Evolutionary conservation across 2,888 invertebrate species (phyloP).

Genomic region (Melolontha melolontha): DNA sequence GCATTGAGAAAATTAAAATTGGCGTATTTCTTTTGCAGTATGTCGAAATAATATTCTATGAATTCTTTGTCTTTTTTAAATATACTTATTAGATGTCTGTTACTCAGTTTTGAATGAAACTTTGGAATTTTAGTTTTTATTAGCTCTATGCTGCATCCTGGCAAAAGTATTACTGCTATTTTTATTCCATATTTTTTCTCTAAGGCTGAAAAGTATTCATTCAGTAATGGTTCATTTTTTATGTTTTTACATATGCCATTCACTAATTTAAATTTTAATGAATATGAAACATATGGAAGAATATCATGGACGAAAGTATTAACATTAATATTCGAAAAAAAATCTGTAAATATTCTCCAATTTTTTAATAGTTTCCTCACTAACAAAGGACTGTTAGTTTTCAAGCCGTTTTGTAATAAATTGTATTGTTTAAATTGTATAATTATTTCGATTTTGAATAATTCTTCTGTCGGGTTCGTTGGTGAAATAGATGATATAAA

Average conservation of each 20-base stretch:
- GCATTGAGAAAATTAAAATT: not conserved
- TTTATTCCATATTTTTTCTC: constrained; percentile 42
- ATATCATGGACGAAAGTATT: constrained; percentile 40
- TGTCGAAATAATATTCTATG: constrained; percentile 38
- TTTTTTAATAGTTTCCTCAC: constrained; percentile 43
- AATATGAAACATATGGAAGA: constrained; percentile 43
- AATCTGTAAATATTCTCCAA: constrained; percentile 13
- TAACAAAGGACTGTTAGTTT: constrained; percentile 37
- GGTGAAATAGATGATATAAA: constrained; percentile 35
- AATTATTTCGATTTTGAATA: constrained; percentile 40
- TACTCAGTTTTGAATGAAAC: constrained; percentile 30
- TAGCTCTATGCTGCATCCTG: constrained; percentile 39
- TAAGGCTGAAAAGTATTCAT: constrained; percentile 40
- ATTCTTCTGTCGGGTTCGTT: constrained; percentile 41
- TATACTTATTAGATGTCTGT: constrained; percentile 38
- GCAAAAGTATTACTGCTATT: constrained; percentile 37
- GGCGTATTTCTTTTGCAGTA: not conserved
- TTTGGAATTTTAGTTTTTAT: constrained; percentile 26
- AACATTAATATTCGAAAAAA: constrained; percentile 28
- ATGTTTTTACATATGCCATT: constrained; percentile 31
- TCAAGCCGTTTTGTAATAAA: constrained; percentile 38
- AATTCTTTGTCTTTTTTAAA: constrained; percentile 39
- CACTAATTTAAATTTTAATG: constrained; percentile 39
- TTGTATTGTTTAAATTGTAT: constrained; percentile 38
- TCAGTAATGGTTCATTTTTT: constrained; percentile 33